A percentile compares a stretch with the other conserved stretches of the same genome.
Evolutionary conservation across 2,797 vertebrate genomes (phyloP).

Genomic region (Lagorchestes hirsutus): DNA sequence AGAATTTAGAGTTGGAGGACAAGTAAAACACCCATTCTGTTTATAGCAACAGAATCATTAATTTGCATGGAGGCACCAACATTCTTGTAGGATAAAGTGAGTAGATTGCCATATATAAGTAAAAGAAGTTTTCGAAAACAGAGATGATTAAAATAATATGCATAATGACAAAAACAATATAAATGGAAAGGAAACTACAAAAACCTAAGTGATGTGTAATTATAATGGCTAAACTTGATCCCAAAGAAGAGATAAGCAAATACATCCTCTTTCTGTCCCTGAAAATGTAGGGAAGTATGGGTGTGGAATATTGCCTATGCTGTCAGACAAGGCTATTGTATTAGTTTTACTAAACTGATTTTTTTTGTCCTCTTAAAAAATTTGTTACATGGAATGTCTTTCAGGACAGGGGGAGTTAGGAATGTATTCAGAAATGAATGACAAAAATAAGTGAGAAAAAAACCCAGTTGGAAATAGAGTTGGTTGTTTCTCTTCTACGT

Average conservation of each 20-base stretch:
- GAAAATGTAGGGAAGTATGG: background rate
- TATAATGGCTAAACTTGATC: background rate
- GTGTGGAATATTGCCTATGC: background rate
- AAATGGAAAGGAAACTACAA: background rate
- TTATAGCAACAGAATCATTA: background rate
- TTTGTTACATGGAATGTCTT: background rate
- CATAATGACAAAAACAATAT: background rate
- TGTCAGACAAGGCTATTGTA: background rate
- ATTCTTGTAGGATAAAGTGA: background rate
- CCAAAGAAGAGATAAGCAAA: background rate
- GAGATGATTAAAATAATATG: background rate
- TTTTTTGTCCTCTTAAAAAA: background rate
- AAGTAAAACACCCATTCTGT: background rate
- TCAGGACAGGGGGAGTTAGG: background rate
- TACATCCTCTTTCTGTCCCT: background rate
- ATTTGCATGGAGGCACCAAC: background rate
- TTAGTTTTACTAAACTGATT: background rate
- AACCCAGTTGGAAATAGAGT: background rate
- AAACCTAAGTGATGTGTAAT: background rate
- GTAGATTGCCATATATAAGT: background rate
- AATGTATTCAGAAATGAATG: background rate
- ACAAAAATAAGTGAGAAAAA: background rate
- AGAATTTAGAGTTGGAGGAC: background rate
- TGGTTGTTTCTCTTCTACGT: background rate
- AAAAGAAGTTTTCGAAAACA: background rate